Evolutionary conservation across 2,888 invertebrate genomes (phyloP), one percentile per base, ranked within the genome.

Genomic region (Heteropelma amictum): DNA sequence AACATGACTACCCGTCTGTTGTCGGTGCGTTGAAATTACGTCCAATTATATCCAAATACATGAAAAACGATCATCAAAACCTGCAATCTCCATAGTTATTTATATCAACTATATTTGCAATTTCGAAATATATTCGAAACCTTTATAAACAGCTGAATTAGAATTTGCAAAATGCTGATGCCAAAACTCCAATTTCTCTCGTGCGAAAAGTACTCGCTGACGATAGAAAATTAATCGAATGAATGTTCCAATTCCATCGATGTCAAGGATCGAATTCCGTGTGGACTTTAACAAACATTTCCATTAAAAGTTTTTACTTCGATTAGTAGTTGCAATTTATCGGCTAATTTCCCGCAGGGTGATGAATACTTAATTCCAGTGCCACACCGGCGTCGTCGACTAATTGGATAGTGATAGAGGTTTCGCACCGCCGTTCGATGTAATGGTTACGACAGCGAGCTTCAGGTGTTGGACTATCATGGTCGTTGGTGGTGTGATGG

Each of bases 291-390:
- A 45, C n/a, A 30, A 30, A 3, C 7, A 17, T 4, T 12, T 21
- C 10, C 21, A 19, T 30, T 8, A 17, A 12, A 14, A 28, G 2
- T 8, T 14, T 35, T 12, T 19, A 19, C 7, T 49, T 26, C 35
- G 35, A 63, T 63, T 49, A 45, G 17, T 35, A 42, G 35, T 28
- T 19, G 23, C 61, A 61, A 61, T 61, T 61, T 70, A 61, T 69
- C 53, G 26, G 53, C 42, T 35, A 42, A 45, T 61, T 61, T 21
- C n/a, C 53, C 42, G 17, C 53, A 14, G 10, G 54, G 53, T 35
- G 45, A 67, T 47, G 35, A 60, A 54, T 35, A 21, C 53, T 65
- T 60, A 28, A 47, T 72, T 60, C 14, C 30, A 7, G 60, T 38
- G 21, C 28, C 33, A 7, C 45, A 3, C 12, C 60, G 60, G 45